phyloP scores from a whole-genome alignment of 2,113 vertebrate species.

The Nanger granti region DNA sequence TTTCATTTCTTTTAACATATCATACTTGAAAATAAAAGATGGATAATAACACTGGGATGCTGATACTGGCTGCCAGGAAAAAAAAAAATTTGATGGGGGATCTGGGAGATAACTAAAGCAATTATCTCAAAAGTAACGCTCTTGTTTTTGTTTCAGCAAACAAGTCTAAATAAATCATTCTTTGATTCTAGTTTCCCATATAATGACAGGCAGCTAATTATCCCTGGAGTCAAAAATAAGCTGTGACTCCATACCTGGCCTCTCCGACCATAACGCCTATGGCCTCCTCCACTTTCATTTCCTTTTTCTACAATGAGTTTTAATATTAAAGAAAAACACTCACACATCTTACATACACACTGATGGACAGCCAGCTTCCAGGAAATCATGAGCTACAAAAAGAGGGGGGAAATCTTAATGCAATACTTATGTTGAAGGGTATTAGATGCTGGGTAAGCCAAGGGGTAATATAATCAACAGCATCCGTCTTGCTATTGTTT shows the following conservation, averaged over 20 bases:
- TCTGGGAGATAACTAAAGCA: constrained; percentile 8
- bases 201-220: constrained; percentile 61
- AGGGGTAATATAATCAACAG: constrained; percentile 20
- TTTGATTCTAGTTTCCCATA: constrained; percentile 49
- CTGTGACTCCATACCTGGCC: constrained; percentile 54
- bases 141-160: constrained; percentile 53
- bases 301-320: constrained; percentile 39
- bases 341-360: constrained; percentile 18
- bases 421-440: constrained; percentile 43
- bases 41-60: neutral
- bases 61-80: constrained; percentile 16
- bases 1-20: constrained; percentile 12
- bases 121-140: constrained; percentile 53
- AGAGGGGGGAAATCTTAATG: neutral
- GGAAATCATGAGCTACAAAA: constrained; percentile 44
- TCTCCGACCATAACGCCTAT: constrained; percentile 21
- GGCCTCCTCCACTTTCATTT: constrained; percentile 52
- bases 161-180: constrained; percentile 53
- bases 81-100: neutral
- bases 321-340: constrained; percentile 55
- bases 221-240: constrained; percentile 24
- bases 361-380: constrained; percentile 52
- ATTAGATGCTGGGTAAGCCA: constrained; percentile 24
- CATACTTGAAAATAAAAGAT: constrained; percentile 30
- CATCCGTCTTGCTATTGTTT: constrained; percentile 26